Evolutionary conservation across 2,797 vertebrate genomes (phyloP).

Genomic region (Mus minutoides): DNA sequence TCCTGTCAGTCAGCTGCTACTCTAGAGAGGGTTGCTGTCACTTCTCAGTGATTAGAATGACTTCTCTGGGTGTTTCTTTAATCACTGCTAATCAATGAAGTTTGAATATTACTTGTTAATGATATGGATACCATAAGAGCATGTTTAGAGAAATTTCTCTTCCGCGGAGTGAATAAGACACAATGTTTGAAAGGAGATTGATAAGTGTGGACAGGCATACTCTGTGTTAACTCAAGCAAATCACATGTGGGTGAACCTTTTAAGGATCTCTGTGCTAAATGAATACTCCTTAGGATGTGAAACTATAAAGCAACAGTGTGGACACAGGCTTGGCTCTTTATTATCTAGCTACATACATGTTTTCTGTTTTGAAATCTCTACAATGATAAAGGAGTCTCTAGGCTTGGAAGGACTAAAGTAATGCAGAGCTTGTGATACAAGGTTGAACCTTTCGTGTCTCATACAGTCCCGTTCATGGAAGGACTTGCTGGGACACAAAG

Average conservation of each 20-base stretch:
- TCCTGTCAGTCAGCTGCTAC: constrained; percentile 1
- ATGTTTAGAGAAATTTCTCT: not conserved
- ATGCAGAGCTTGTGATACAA: not conserved
- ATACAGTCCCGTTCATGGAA: not conserved
- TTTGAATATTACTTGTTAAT: constrained; percentile 58
- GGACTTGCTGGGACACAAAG: constrained; percentile 38
- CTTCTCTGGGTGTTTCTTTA: constrained; percentile 34
- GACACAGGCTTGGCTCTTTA: constrained; percentile 38
- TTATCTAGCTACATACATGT: not conserved
- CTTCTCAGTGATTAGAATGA: constrained; percentile 10
- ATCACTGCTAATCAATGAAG: constrained; percentile 43
- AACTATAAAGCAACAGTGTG: constrained; percentile 1
- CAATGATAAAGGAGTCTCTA: not conserved
- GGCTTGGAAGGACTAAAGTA: constrained; percentile 37
- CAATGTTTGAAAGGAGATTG: constrained; percentile 32
- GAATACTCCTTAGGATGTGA: constrained; percentile 41
- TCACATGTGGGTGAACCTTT: not conserved
- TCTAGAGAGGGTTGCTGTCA: not conserved
- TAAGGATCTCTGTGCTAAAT: constrained; percentile 4
- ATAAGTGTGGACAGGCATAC: not conserved
- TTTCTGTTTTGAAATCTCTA: constrained; percentile 40
- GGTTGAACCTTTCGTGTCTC: not conserved
- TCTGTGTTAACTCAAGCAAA: constrained; percentile 31
- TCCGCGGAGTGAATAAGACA: constrained; percentile 3
- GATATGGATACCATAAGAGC: constrained; percentile 37